These are phyloP conservation scores for Oophaga sylvatica DNA, from an alignment of 2,797 vertebrate species.

Conservation along the genomic window DNA sequence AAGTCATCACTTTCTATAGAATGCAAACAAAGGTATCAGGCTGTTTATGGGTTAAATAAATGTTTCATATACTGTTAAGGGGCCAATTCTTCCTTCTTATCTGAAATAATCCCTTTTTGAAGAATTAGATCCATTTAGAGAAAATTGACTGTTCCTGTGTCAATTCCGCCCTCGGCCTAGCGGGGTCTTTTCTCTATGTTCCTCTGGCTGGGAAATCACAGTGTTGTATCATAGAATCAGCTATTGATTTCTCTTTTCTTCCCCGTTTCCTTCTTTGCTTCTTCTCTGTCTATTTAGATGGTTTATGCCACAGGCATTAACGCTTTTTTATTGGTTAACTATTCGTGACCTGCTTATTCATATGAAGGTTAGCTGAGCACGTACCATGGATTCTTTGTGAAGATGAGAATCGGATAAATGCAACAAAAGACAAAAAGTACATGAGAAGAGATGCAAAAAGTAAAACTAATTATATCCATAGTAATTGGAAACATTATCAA, in stretches of 20 bases:
- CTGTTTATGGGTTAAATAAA: not conserved
- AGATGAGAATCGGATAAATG: not conserved
- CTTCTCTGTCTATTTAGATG: conserved; percentile 23
- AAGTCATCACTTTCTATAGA: not conserved
- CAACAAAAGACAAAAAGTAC: not conserved
- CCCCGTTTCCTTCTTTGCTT: conserved; percentile 9
- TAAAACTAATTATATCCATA: not conserved
- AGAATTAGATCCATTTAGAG: conserved; percentile 62
- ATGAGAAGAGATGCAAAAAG: no score
- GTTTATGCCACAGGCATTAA: conserved; percentile 29
- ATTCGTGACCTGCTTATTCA: not conserved
- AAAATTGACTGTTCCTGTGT: conserved; percentile 25
- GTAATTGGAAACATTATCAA: not conserved
- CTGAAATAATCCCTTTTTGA: conserved; percentile 40
- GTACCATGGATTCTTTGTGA: not conserved
- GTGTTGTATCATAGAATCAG: conserved; percentile 25
- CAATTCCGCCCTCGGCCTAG: not conserved
- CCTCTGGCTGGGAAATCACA: conserved; percentile 8
- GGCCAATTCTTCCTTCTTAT: not conserved
- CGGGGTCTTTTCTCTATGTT: conserved; percentile 18
- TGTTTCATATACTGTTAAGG: not conserved
- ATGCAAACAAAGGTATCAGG: not conserved
- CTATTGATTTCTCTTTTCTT: conserved; percentile 26
- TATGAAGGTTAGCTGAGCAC: not conserved
- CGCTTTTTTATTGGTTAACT: conserved; percentile 1